These are phyloP conservation scores for Pseudois nayaur DNA, from an alignment of 2,113 vertebrate genomes.

Conservation along the genomic window DNA sequence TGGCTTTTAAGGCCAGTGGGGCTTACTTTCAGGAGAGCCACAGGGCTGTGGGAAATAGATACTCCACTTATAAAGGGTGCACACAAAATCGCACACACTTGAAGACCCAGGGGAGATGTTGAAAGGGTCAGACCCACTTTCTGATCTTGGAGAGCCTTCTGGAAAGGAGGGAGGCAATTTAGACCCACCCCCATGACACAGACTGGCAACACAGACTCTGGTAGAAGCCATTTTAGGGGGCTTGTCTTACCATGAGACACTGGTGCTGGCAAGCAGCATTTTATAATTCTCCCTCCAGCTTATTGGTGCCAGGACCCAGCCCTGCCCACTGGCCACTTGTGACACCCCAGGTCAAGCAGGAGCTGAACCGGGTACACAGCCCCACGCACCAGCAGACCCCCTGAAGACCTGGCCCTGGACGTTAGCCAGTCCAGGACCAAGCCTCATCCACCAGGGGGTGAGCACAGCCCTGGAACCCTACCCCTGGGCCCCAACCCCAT, in stretches of 20 bases:
- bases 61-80: background rate
- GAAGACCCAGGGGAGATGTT: background rate
- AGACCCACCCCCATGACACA: background rate
- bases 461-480: background rate
- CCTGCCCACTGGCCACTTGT: background rate
- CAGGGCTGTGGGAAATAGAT: background rate
- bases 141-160: background rate
- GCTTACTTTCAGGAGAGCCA: background rate
- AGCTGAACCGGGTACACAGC: background rate
- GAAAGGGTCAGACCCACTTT: background rate
- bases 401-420: background rate
- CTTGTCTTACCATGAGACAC: background rate
- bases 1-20: background rate
- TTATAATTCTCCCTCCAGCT: background rate
- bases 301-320: background rate
- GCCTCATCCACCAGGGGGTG: background rate
- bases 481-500: background rate
- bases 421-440: background rate
- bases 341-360: background rate
- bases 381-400: background rate
- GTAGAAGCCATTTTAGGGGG: background rate
- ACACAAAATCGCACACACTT: background rate
- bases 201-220: background rate
- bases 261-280: background rate
- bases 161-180: background rate